Conservation (phyloP, 2,797 vertebrate species). For the Lithobates pipiens region DNA sequence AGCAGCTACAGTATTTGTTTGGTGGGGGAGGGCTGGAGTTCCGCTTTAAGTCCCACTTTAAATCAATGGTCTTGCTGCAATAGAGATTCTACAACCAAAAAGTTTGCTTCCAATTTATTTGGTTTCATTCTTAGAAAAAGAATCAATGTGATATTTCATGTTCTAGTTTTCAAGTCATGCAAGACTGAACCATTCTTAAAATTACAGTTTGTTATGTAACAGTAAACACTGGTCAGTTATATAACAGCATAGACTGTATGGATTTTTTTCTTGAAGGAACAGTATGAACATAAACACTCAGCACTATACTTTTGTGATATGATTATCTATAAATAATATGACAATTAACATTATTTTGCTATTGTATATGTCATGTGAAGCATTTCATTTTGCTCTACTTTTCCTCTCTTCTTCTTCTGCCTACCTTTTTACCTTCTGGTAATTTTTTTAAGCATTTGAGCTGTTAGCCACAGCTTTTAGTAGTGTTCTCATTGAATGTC, state of each 20-base stretch:
- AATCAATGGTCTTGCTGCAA: too few species aligned
- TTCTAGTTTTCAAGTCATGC: too few species aligned
- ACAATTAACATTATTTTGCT: constrained; percentile 30
- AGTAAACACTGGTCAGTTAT: neutral
- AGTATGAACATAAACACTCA: neutral
- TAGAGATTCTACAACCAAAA: too few species aligned
- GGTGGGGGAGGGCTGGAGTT: too few species aligned
- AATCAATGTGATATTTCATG: too few species aligned
- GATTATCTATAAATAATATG: constrained; percentile 21
- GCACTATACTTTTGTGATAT: constrained; percentile 7
- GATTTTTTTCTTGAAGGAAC: neutral
- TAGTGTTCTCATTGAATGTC: constrained; percentile 28
- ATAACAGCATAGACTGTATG: neutral
- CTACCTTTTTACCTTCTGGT: constrained; percentile 11
- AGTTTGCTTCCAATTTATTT: too few species aligned
- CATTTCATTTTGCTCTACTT: constrained; percentile 22
- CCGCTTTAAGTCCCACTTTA: too few species aligned
- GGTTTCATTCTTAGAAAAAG: too few species aligned
- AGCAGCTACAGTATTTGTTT: too few species aligned
- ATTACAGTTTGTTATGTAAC: neutral
- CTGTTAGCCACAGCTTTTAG: constrained; percentile 45
- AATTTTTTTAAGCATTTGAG: constrained; percentile 27
- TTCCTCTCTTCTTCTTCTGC: neutral
- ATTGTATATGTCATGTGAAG: constrained; percentile 42
- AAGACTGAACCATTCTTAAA: too few species aligned